A percentile compares a stretch with the other conserved stretches of the same genome.
Evolutionary conservation across 2,888 invertebrate genomes (phyloP).

Genomic region (Cephus pulcher): DNA sequence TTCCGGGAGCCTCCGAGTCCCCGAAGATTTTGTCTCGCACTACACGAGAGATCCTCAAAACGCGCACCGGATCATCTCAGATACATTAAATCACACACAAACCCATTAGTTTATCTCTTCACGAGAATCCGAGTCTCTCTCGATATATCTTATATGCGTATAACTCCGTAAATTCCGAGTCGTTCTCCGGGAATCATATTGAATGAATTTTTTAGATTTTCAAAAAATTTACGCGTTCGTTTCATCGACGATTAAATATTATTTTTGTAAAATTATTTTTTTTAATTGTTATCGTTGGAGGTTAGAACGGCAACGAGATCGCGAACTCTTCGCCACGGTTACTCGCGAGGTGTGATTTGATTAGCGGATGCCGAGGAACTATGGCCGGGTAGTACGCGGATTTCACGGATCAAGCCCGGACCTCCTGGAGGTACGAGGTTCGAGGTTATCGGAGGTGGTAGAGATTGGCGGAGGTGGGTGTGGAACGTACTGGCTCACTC

Average conservation of each 20-base stretch:
- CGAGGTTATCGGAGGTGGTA: conserved; percentile 20
- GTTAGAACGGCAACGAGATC: not conserved
- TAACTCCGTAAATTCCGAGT: not conserved
- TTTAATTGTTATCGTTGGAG: not conserved
- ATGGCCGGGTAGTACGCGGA: conserved; percentile 36
- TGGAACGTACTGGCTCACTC: conserved; percentile 29
- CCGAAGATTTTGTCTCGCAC: not conserved
- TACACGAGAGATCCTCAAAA: not conserved
- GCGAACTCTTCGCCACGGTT: not conserved
- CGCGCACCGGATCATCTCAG: not conserved
- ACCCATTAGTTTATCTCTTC: not conserved
- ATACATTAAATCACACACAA: not conserved
- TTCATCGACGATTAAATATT: not conserved
- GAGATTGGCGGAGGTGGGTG: conserved; percentile 31
- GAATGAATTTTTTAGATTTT: not conserved
- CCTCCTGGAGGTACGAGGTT: conserved; percentile 23
- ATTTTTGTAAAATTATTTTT: not conserved
- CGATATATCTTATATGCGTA: not conserved
- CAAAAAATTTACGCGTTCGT: not conserved
- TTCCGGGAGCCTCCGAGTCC: not conserved
- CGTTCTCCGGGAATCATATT: not conserved
- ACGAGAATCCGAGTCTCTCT: not conserved
- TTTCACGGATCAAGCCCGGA: conserved; percentile 27
- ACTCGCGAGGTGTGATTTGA: conserved; percentile 37
- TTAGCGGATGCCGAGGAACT: conserved; percentile 45